Evolutionary conservation across 2,797 vertebrate species (phyloP).

Genomic region (Takifugu rubripes): DNA sequence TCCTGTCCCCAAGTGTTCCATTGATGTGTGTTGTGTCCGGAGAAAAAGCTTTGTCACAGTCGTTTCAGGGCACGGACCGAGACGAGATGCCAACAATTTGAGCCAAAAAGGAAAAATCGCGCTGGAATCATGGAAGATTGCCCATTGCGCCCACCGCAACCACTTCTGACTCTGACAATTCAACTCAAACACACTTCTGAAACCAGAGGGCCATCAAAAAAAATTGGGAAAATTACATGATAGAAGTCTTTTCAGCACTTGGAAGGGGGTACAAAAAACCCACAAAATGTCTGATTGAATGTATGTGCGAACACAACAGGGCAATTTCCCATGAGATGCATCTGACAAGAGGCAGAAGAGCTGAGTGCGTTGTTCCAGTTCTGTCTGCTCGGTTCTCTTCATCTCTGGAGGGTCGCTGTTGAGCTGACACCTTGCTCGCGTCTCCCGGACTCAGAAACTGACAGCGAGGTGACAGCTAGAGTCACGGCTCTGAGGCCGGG

Average conservation of each 20-base stretch:
- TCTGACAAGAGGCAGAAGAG: conserved; percentile 31
- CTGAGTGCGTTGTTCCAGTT: conserved; percentile 18
- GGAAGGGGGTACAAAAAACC: too few species aligned
- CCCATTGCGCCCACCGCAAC: not conserved
- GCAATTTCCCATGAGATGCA: conserved; percentile 21
- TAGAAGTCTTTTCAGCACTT: too few species aligned
- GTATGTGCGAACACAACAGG: not conserved
- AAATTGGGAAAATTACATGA: not conserved
- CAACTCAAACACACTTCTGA: conserved; percentile 2
- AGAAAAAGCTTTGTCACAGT: too few species aligned
- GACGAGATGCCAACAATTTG: too few species aligned
- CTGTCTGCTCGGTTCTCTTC: conserved; percentile 15
- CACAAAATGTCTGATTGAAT: not conserved
- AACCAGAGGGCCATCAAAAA: not conserved
- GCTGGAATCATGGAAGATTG: too few species aligned
- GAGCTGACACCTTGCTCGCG: conserved; percentile 29
- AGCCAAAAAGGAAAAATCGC: too few species aligned
- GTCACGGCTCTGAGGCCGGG: conserved; percentile 1
- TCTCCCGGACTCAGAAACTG: conserved; percentile 29
- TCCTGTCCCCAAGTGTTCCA: too few species aligned
- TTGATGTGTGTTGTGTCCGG: too few species aligned
- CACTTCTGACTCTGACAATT: conserved; percentile 3
- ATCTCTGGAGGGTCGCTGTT: conserved; percentile 20
- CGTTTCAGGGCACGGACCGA: too few species aligned
- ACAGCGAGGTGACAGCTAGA: conserved; percentile 29